Percentiles rank a stretch among this genome's conserved stretches.
Evolutionary conservation across 2,888 invertebrate species (phyloP).

Genomic region (Dioctria linearis): DNA sequence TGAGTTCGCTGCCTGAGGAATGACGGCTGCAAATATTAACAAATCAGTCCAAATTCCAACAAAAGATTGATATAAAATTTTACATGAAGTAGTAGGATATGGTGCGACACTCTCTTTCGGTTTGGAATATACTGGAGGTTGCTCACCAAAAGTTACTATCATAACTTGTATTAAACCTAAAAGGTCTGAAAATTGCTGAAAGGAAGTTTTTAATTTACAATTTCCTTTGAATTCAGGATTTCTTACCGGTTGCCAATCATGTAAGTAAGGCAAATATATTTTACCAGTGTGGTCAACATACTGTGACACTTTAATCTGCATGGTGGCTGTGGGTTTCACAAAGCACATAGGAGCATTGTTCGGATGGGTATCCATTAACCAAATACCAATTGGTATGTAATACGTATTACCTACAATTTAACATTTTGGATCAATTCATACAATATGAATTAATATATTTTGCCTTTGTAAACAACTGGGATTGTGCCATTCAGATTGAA

Average conservation of each 20-base stretch:
- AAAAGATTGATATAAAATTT: not conserved
- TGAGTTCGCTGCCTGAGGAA: constrained; percentile 68
- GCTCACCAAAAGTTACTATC: constrained; percentile 93
- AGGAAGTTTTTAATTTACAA: too few relatives aligned
- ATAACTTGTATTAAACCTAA: constrained; percentile 91
- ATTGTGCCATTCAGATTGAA: constrained; percentile 92
- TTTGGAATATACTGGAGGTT: constrained; percentile 93
- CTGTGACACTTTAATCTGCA: constrained; percentile 95
- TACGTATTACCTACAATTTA: constrained; percentile 78
- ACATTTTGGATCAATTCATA: not conserved
- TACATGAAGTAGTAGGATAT: constrained; percentile 71
- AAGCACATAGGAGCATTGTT: constrained; percentile 95
- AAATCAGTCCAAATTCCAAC: not conserved
- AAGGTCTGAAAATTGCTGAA: constrained; percentile 82
- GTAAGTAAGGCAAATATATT: constrained; percentile 95
- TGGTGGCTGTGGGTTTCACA: constrained; percentile 94
- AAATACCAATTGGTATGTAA: constrained; percentile 97
- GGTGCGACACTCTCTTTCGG: constrained; percentile 74
- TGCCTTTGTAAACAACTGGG: constrained; percentile 91
- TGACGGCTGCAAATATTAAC: constrained; percentile 67
- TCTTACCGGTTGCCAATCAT: constrained; percentile 88
- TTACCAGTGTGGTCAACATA: constrained; percentile 97
- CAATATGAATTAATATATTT: constrained; percentile 11
- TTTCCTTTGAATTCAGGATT: not conserved
- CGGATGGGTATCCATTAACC: constrained; percentile 98